phyloP scores from a whole-genome alignment of 2,888 invertebrate species.

The Silvanus unidentatus region DNA sequence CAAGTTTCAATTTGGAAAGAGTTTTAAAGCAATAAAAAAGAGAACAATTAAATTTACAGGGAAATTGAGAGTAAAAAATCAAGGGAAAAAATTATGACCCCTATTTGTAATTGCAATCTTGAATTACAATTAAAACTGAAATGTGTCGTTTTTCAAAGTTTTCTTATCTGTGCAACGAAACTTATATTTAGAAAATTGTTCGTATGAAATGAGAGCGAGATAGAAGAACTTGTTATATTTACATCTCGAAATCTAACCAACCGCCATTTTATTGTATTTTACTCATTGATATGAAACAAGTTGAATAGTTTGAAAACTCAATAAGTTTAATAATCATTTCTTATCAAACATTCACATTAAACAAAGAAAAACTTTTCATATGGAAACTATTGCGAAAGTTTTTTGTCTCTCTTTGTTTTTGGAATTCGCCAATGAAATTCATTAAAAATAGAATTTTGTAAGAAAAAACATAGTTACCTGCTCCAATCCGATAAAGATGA shows the following conservation, averaged over 20 bases:
- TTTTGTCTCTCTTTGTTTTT: not conserved
- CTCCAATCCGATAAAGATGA: conserved; percentile 40
- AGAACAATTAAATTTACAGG: too few relatives aligned
- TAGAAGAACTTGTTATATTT: conserved; percentile 15
- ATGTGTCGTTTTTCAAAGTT: too few relatives aligned
- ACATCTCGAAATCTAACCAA: conserved; percentile 6
- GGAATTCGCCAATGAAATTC: too few relatives aligned
- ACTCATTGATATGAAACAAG: not conserved
- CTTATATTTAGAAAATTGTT: too few relatives aligned
- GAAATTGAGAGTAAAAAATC: too few relatives aligned
- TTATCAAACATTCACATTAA: not conserved
- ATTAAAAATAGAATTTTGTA: not conserved
- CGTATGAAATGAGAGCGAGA: conserved; percentile 7
- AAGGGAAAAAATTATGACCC: too few relatives aligned
- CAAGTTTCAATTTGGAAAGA: not conserved
- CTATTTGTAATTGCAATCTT: too few relatives aligned
- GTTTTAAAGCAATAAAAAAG: not conserved
- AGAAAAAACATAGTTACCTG: conserved; percentile 34
- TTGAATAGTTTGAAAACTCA: not conserved
- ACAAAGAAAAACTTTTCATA: conserved; percentile 1
- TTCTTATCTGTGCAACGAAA: too few relatives aligned
- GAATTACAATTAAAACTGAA: too few relatives aligned
- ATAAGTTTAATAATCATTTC: not conserved
- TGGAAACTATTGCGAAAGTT: not conserved
- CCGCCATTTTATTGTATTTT: conserved; percentile 13